phyloP scores from a whole-genome alignment of 2,888 invertebrate genomes.

The Netelia virgata region DNA sequence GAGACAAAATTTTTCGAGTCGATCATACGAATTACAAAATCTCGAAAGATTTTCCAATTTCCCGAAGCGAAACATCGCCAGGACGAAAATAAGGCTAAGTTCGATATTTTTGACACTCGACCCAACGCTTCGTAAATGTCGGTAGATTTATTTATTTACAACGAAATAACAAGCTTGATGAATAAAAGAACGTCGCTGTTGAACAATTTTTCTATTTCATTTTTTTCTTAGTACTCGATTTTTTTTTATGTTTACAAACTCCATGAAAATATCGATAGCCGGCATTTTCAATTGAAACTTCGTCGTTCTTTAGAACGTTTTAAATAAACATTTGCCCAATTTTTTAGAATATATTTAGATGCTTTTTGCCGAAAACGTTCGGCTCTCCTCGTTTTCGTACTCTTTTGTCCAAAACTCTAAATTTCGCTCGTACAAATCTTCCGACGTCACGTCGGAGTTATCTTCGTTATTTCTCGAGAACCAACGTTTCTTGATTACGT shows the following conservation, averaged over 20 bases:
- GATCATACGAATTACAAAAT: conserved; percentile 13
- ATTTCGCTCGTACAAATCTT: conserved; percentile 44
- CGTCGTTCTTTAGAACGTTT: no score
- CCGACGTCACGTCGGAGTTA: conserved; percentile 22
- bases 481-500: conserved; percentile 88
- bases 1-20: conserved; percentile 40
- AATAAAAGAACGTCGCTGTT: conserved; percentile 53
- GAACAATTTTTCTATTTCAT: background rate
- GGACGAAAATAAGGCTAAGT: background rate
- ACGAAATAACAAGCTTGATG: background rate
- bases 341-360: conserved; percentile 20
- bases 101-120: conserved; percentile 9
- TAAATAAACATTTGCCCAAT: background rate
- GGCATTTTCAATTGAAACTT: no score
- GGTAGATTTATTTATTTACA: conserved; percentile 49
- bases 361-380: conserved; percentile 41
- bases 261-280: no score
- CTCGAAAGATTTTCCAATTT: conserved; percentile 53
- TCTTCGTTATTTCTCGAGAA: conserved; percentile 20
- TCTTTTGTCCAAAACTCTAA: conserved; percentile 54
- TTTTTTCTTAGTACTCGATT: background rate
- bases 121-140: conserved; percentile 2
- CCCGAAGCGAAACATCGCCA: conserved; percentile 54
- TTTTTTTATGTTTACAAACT: background rate
- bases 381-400: conserved; percentile 23